phyloP scores from a whole-genome alignment of 2,888 invertebrate species.

The Brachycybe producta region DNA sequence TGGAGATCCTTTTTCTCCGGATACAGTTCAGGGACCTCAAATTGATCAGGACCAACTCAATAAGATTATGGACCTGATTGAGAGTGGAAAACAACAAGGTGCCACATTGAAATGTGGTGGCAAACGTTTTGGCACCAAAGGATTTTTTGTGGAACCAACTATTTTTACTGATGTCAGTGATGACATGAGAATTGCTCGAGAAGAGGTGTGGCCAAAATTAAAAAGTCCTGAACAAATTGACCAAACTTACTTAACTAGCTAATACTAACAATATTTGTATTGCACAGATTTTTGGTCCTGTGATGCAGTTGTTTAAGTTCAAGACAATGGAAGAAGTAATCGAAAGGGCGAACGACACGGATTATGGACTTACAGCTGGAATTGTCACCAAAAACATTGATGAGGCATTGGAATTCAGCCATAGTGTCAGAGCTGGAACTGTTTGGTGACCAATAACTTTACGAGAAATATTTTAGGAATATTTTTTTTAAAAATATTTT shows the following conservation, averaged over 20 bases:
- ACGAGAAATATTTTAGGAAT: too few relatives aligned
- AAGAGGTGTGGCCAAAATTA: slow-evolving; percentile 31
- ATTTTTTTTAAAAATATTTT: too few relatives aligned
- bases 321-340: slow-evolving; percentile 61
- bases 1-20: slow-evolving; percentile 29
- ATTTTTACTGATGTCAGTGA: slow-evolving; percentile 33
- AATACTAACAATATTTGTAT: too few relatives aligned
- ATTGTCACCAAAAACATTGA: slow-evolving; percentile 66
- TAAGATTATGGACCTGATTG: slow-evolving; percentile 32
- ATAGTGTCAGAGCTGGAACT: slow-evolving; percentile 62
- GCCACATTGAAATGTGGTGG: slow-evolving; percentile 34
- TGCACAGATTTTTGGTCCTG: slow-evolving; percentile 83
- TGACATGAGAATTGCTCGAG: slow-evolving; percentile 33
- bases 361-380: slow-evolving; percentile 69
- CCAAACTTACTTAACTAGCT: too few relatives aligned
- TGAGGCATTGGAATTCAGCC: slow-evolving; percentile 58
- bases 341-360: slow-evolving; percentile 63
- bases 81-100: slow-evolving; percentile 32
- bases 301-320: slow-evolving; percentile 72
- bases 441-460: too few relatives aligned
- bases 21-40: slow-evolving; percentile 28
- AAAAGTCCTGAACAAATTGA: too few relatives aligned
- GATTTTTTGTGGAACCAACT: slow-evolving; percentile 33
- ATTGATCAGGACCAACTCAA: slow-evolving; percentile 31
- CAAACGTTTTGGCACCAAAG: slow-evolving; percentile 27